phyloP scores from a whole-genome alignment of 2,797 vertebrate genomes.

The Lateolabrax maculatus region DNA sequence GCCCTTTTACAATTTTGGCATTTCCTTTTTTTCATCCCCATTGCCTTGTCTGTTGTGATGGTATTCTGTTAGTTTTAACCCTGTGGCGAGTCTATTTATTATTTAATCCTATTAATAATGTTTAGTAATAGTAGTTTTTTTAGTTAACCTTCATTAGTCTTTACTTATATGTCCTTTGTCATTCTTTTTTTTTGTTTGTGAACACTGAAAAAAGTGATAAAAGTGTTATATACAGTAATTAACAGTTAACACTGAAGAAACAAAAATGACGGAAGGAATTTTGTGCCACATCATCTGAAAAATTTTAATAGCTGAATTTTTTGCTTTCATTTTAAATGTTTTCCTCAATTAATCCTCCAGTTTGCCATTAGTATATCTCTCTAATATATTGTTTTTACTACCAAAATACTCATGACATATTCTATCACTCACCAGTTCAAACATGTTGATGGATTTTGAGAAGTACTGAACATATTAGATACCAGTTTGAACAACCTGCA shows the following conservation, averaged over 20 bases:
- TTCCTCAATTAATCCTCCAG: not conserved
- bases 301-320: not conserved
- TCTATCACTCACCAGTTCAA: not conserved
- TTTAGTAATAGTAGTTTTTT: not conserved
- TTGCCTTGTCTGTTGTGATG: not conserved
- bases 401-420: not conserved
- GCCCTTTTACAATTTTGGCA: no score
- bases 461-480: not conserved
- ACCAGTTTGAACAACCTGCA: not conserved
- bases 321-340: constrained; percentile 1
- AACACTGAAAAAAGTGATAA: not conserved
- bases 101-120: not conserved
- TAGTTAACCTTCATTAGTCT: not conserved
- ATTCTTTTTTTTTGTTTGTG: not conserved
- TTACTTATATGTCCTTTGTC: not conserved
- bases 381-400: not conserved
- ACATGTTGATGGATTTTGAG: not conserved
- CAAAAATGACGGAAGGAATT: not conserved
- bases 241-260: not conserved
- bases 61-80: not conserved
- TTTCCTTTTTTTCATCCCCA: no score
- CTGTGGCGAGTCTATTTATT: not conserved
- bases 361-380: not conserved
- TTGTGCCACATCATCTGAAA: not conserved
- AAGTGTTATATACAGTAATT: not conserved